Evolutionary conservation across 2,797 vertebrate genomes (phyloP).

Genomic region (Artibeus lituratus): DNA sequence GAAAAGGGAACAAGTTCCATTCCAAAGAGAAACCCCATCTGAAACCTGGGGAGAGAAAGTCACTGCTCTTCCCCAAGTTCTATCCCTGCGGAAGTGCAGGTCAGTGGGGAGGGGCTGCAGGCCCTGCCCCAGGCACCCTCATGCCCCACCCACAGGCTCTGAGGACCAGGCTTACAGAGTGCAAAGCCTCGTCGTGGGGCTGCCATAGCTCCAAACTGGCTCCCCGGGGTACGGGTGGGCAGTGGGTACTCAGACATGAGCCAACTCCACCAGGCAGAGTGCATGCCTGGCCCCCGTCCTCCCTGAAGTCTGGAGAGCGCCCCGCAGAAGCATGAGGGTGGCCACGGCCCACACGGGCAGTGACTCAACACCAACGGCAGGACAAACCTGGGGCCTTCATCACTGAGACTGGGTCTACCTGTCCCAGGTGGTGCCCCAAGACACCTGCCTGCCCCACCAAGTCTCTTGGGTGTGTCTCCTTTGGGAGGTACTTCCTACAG

Average conservation of each 20-base stretch:
- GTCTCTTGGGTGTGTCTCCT: not conserved
- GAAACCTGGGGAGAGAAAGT: not conserved
- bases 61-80: not conserved
- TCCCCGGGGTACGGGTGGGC: not conserved
- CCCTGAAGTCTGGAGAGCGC: not conserved
- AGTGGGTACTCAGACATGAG: not conserved
- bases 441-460: not conserved
- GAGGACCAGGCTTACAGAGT: not conserved
- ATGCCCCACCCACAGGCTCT: not conserved
- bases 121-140: not conserved
- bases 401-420: not conserved
- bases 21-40: not conserved
- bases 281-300: not conserved
- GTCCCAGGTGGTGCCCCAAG: not conserved
- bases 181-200: not conserved
- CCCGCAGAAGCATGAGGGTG: not conserved
- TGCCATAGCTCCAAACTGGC: not conserved
- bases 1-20: too few relatives aligned
- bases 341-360: not conserved
- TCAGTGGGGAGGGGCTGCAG: too few relatives aligned
- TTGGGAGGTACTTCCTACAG: not conserved
- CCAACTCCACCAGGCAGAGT: not conserved
- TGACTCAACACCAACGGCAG: not conserved
- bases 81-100: not conserved
- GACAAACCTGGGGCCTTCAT: not conserved